A percentile compares a stretch with the other conserved stretches of the same genome.
Conservation (phyloP, 2,113 vertebrate species). For the Oryzias javanicus region DNA sequence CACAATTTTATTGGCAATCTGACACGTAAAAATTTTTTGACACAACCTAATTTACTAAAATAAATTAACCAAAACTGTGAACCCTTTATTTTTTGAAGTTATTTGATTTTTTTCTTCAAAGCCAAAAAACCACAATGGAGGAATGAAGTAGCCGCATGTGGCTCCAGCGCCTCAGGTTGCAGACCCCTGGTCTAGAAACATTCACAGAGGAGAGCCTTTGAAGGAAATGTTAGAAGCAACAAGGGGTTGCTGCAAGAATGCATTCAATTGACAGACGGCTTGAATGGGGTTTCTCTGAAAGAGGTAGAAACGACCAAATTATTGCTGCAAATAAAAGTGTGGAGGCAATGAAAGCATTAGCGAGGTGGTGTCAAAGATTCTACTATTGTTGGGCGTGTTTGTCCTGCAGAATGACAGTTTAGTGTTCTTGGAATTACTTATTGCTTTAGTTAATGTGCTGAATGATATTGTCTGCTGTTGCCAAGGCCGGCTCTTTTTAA, state of each 20-base stretch:
- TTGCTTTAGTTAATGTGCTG: constrained; percentile 51
- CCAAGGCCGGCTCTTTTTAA: constrained; percentile 20
- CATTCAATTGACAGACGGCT: constrained; percentile 51
- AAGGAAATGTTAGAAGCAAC: neutral
- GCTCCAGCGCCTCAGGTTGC: no score
- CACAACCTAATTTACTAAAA: no score
- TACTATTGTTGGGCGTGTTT: constrained; percentile 29
- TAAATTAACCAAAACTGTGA: no score
- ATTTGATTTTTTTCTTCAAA: no score
- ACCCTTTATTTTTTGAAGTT: no score
- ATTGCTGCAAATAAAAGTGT: constrained; percentile 56
- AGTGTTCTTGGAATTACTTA: constrained; percentile 31
- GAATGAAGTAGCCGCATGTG: no score
- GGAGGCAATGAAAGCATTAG: constrained; percentile 40
- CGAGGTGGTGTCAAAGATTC: constrained; percentile 45
- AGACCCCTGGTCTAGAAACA: neutral
- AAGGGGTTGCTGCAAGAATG: constrained; percentile 38
- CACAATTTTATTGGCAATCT: no score
- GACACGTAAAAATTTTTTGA: no score
- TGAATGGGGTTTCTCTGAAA: constrained; percentile 54
- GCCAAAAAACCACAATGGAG: no score
- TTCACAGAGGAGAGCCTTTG: neutral
- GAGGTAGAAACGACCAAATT: constrained; percentile 57
- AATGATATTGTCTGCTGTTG: constrained; percentile 26
- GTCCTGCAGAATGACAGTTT: constrained; percentile 24